A percentile compares a stretch with the other conserved stretches of the same genome.
Evolutionary conservation across 2,113 vertebrate species (phyloP).

Genomic region (Isichthys henryi): DNA sequence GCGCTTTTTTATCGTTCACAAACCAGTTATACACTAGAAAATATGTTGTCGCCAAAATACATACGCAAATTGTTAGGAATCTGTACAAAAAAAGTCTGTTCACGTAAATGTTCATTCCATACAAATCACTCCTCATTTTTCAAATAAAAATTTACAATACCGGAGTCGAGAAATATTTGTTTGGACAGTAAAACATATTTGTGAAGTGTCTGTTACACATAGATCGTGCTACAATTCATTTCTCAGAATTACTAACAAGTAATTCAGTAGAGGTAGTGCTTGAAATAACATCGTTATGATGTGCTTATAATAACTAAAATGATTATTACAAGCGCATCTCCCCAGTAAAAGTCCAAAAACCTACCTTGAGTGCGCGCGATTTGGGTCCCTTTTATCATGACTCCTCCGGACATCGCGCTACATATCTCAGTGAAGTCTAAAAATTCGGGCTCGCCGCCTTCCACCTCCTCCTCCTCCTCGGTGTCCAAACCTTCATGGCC

Average conservation of each 20-base stretch:
- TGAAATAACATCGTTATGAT: neutral
- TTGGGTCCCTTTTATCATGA: neutral
- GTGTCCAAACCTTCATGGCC: neutral
- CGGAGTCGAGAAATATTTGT: too few species aligned
- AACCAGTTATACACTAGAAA: too few species aligned
- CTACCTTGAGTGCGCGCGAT: neutral
- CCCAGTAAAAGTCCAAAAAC: neutral
- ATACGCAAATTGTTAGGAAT: too few species aligned
- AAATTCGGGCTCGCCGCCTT: constrained; percentile 2
- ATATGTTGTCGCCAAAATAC: too few species aligned
- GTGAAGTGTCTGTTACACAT: too few species aligned
- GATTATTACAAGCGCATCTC: neutral
- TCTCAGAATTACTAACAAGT: neutral
- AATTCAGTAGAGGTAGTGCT: neutral
- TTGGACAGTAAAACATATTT: too few species aligned
- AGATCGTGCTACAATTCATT: too few species aligned
- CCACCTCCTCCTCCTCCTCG: neutral
- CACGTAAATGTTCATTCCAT: too few species aligned
- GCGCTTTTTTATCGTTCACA: too few species aligned
- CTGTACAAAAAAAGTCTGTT: too few species aligned
- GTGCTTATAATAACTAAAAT: neutral
- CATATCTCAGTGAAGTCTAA: constrained; percentile 3
- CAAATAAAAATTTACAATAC: too few species aligned
- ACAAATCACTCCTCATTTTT: too few species aligned
- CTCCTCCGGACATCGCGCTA: neutral